Evolutionary conservation across 2,888 invertebrate species (phyloP), one percentile per base, ranked within the genome.

Genomic region (Hoplodrina blanda): DNA sequence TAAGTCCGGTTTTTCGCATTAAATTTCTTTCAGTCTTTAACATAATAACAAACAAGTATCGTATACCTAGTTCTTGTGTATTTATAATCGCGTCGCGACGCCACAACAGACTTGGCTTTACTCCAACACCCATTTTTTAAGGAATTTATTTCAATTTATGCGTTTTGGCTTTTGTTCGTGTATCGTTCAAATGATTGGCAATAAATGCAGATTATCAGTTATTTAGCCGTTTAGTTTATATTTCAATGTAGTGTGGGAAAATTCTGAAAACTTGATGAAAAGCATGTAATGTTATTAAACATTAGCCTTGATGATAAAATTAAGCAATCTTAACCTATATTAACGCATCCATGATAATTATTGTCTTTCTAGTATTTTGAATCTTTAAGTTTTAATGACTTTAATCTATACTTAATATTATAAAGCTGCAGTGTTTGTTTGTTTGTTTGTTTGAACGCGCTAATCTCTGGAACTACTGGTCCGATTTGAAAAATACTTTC

Each of bases 81-180:
- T 89, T 89, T 85, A 87, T 85, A 87, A 80, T 76, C 72, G 37
- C 56, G 81, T 81, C 82, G 67, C 81, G 77, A 80, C 73, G 76
- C 81, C 72, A 77, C 83, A 79, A 75, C 77, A 59, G 73, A 75
- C 64, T 87, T 89, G 89, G 89, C 86, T 30, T 63, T 44, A 55
- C 57, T 86, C 89, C 89, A 89, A 86, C 56, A 60, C 79, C 76
- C 81, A 81, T 81, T 83, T 87, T 87, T 88, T 83, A 73, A 73
- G 67, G 77, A 85, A 82, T 88, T 83, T 84, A 86, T 85, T 81
- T 81, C 65, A 84, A 84, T 83, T 76, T 79, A 76, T 73, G 69
- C 76, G 76, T 82, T 84, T 83, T 76, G 76, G 81, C 74, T 79
- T 69, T 80, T 80, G 77, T 80, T 71, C 68, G 68, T 62, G 30